phyloP scores from a whole-genome alignment of 2,113 vertebrate species.

The Bombycilla garrulus region DNA sequence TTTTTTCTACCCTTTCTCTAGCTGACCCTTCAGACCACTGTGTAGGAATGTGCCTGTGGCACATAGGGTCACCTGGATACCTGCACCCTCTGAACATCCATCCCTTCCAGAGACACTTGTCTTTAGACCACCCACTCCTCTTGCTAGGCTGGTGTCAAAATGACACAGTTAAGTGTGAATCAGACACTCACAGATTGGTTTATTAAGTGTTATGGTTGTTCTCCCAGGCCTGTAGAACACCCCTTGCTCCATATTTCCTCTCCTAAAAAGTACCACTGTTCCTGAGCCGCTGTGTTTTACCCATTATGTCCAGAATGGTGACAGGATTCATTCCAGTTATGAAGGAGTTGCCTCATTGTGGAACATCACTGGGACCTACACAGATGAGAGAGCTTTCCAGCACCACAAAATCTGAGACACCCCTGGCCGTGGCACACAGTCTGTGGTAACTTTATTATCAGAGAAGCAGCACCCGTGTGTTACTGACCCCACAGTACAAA shows the following conservation, averaged over 20 bases:
- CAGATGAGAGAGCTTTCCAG: background rate
- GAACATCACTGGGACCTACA: background rate
- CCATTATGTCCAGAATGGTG: accelerated
- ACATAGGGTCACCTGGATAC: background rate
- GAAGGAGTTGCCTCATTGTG: background rate
- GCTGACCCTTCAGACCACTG: background rate
- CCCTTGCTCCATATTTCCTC: background rate
- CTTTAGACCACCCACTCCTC: background rate
- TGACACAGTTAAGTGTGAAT: background rate
- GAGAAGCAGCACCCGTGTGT: background rate
- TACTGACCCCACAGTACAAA: background rate
- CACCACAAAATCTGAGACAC: background rate
- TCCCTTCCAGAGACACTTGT: background rate
- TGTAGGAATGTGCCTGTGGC: background rate
- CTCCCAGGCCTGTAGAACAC: background rate
- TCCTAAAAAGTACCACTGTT: background rate
- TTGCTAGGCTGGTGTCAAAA: background rate
- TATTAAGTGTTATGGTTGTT: background rate
- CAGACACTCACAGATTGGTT: background rate
- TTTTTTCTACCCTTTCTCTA: background rate
- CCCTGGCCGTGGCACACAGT: accelerated
- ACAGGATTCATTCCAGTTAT: background rate
- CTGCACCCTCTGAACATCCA: background rate
- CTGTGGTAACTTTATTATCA: background rate
- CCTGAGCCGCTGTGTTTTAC: background rate